Conservation (phyloP, 1,140 invertebrate species). For the Magallana gigas region DNA sequence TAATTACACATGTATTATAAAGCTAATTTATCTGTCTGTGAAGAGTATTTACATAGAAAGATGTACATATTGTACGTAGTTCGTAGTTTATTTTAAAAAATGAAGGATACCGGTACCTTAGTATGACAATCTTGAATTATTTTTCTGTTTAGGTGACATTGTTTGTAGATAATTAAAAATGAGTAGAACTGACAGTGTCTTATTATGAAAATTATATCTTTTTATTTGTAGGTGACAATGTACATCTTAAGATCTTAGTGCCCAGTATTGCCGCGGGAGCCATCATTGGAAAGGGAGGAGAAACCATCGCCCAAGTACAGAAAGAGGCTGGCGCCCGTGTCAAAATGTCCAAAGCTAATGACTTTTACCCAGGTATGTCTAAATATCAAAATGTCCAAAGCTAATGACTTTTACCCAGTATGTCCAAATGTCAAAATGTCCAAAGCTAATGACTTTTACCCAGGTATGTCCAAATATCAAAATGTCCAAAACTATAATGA, state of each 20-base stretch:
- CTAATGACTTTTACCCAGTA: slow-evolving; percentile 75
- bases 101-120: no score
- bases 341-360: slow-evolving; percentile 99
- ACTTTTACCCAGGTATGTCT: slow-evolving; percentile 95
- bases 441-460: slow-evolving; percentile 99
- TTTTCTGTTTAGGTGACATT: no score
- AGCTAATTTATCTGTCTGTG: no score
- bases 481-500: slow-evolving; percentile 82
- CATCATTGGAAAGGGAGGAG: slow-evolving; percentile 98
- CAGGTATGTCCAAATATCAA: slow-evolving; percentile 90
- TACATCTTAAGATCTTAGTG: slow-evolving; percentile 94
- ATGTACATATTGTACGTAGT: no score
- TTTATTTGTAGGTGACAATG: slow-evolving; percentile 74
- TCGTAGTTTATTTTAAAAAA: no score
- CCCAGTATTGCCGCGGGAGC: slow-evolving; percentile 97
- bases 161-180: no score
- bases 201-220: no score
- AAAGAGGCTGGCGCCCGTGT: slow-evolving; percentile 96
- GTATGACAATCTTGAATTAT: no score
- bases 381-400: slow-evolving; percentile 89
- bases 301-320: slow-evolving; percentile 97
- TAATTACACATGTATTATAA: neutral
- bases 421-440: slow-evolving; percentile 87
- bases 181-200: no score
- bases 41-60: no score